A percentile compares a stretch with the other conserved stretches of the same genome.
Evolutionary conservation across 2,113 vertebrate genomes (phyloP).

Genomic region (Cepphus grylle): DNA sequence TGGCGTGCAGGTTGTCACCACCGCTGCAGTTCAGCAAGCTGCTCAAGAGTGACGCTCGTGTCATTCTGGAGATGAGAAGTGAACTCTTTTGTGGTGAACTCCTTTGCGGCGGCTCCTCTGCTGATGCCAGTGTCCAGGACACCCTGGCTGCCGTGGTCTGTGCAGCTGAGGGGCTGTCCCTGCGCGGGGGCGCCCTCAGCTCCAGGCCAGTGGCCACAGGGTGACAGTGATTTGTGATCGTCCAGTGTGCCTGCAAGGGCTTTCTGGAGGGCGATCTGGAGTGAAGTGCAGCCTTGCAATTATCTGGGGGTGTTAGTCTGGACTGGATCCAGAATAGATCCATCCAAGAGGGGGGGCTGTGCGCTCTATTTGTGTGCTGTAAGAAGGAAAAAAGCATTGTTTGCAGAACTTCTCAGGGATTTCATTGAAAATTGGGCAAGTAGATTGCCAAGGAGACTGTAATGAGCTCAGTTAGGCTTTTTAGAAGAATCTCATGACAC

Average conservation of each 20-base stretch:
- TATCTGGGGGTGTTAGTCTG: neutral
- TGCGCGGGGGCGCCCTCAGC: neutral
- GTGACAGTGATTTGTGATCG: neutral
- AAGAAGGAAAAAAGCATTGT: neutral
- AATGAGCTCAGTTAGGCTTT: neutral
- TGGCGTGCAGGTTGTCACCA: rapidly evolving
- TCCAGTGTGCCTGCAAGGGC: neutral
- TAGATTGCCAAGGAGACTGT: neutral
- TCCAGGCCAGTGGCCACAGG: neutral
- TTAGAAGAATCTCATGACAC: neutral
- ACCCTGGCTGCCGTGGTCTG: neutral
- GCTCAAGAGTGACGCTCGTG: neutral
- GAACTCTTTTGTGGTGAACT: neutral
- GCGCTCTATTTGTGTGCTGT: neutral
- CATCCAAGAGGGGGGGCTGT: neutral
- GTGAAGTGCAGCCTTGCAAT: too few species aligned
- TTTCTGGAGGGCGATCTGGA: neutral
- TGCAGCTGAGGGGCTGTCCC: neutral
- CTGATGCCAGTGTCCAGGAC: rapidly evolving
- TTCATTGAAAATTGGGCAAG: neutral
- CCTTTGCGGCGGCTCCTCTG: neutral
- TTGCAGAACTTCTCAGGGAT: neutral
- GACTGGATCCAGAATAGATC: neutral
- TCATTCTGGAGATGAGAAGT: neutral
- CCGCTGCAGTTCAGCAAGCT: neutral